Base-by-base conservation (phyloP, 2,888 invertebrate genomes). In the Stenotaenia linearis region DNA sequence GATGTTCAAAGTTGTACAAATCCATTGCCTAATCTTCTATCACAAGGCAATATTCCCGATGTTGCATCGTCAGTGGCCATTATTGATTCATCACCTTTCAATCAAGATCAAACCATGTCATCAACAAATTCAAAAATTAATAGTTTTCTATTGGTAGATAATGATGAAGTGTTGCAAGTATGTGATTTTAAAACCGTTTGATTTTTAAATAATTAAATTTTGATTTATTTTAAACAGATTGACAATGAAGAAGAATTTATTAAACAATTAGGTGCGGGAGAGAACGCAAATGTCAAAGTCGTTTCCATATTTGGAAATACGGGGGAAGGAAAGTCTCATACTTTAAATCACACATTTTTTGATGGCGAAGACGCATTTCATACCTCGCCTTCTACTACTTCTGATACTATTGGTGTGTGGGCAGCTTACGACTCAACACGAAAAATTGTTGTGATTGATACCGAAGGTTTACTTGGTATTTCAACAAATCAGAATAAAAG, bases 241-340 rank as follows among this genome's bases (percentile, higher is more conserved):
- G 81, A 81, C n/a, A 81, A 82, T 82, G 83, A 83, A 61, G 84
- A 84, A 23, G 86, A 86, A 15, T 87, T 87, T 81, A 79, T 84
- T 4, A 80, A 83, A 25, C 85, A 85, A 78, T 82, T 87, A 4
- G 84, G 83, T 21, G 86, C 86, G 83, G 83, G 83, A n/a, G 81
- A 80, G 25, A 82, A 84, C 77, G 83, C 82, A 25, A 77, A 45
- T 28, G 90, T 93, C 15, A 93, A 93, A 87, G 93, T 93, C 18
- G 90, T 94, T 0, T 92, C 93, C 12, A 92, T 94, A 84, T 93
- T 94, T 87, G 94, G 94, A 1, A 94, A 93, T 84, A 92, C 93
- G 0, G 93, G 93, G 0, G 93, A 93, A 86, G 94, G 93, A 1
- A 94, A 94, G 86, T 93, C 93, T 1, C 90, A 91, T 84, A 93